Percentiles rank a stretch among this genome's conserved stretches.
Evolutionary conservation across 2,797 vertebrate species (phyloP).

Genomic region (Megalops cyprinoides): DNA sequence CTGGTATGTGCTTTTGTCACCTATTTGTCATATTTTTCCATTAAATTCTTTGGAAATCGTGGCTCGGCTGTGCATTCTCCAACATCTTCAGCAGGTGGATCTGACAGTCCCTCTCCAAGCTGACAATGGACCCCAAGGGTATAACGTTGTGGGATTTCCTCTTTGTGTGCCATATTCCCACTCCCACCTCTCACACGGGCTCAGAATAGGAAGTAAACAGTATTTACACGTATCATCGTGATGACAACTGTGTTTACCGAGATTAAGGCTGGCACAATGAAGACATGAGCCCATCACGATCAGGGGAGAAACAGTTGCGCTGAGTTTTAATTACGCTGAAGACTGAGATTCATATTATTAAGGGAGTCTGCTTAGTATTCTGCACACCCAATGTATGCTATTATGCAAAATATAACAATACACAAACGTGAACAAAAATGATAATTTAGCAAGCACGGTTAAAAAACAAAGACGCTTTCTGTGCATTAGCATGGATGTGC

Average conservation of each 20-base stretch:
- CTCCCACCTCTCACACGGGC: background rate
- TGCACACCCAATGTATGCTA: background rate
- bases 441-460: background rate
- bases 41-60: background rate
- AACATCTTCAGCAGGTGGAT: background rate
- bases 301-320: background rate
- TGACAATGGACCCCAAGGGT: background rate
- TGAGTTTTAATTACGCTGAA: background rate
- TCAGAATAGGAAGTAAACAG: background rate
- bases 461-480: background rate
- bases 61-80: background rate
- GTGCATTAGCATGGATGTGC: background rate
- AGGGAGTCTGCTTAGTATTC: background rate
- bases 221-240: too few relatives aligned
- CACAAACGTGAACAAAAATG: background rate
- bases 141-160: background rate
- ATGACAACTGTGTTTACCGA: too few relatives aligned
- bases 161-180: background rate
- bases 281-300: background rate
- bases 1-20: background rate
- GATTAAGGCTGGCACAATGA: background rate
- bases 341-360: background rate
- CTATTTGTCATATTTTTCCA: background rate
- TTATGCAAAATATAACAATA: background rate
- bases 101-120: background rate